phyloP scores from a whole-genome alignment of 2,113 vertebrate species.

The Elaphurus davidianus region DNA sequence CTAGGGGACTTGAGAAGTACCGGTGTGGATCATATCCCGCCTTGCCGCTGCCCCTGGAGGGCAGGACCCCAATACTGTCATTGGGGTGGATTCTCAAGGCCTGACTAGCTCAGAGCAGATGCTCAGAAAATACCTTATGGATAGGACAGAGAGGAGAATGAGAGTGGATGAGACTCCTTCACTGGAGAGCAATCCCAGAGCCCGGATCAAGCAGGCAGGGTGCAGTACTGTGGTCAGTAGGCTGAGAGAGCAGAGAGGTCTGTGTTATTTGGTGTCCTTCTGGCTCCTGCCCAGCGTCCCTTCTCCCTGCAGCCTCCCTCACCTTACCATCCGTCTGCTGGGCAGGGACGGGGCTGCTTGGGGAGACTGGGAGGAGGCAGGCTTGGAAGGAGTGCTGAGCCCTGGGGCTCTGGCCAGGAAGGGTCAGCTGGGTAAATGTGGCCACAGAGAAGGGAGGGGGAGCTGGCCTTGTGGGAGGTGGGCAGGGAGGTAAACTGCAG shows the following conservation, averaged over 20 bases:
- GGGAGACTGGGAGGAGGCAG: not conserved
- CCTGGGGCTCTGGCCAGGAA: not conserved
- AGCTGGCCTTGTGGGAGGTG: not conserved
- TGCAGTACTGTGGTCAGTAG: not conserved
- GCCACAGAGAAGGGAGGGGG: not conserved
- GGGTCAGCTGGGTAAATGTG: not conserved
- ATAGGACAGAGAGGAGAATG: not conserved
- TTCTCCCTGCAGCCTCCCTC: not conserved
- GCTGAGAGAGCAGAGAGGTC: not conserved
- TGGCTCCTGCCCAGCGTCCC: not conserved
- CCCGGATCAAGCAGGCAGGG: not conserved
- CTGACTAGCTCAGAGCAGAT: not conserved
- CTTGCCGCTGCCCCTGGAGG: not conserved
- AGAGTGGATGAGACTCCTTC: not conserved
- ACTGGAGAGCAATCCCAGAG: not conserved
- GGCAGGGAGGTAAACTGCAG: not conserved
- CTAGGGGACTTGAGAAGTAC: not conserved
- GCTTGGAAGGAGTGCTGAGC: not conserved
- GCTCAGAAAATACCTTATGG: not conserved
- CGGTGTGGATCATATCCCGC: accelerated
- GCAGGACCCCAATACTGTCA: not conserved
- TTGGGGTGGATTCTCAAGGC: not conserved
- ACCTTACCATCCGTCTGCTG: not conserved
- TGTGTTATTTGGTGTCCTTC: not conserved
- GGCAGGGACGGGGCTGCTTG: not conserved